These are phyloP conservation scores for Phylloscopus trochiloides DNA, from an alignment of 2,113 vertebrate species.

Conservation along the genomic window DNA sequence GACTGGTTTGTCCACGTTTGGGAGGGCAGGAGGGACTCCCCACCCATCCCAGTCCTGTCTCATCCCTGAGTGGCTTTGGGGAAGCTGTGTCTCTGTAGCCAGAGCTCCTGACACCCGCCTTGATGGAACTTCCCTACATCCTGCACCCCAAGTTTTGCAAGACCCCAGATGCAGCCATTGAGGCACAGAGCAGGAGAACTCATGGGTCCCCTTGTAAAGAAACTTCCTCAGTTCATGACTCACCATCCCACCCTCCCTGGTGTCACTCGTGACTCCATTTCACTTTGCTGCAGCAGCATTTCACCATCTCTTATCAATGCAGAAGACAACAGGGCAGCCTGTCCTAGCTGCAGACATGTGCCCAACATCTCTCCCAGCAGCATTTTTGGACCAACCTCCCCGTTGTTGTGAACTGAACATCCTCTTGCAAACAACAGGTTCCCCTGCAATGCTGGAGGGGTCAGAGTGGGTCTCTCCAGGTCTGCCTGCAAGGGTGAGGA, in stretches of 20 bases:
- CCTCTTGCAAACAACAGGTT: not conserved
- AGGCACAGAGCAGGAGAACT: not conserved
- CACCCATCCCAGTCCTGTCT: not conserved
- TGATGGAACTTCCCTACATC: not conserved
- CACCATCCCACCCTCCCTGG: not conserved
- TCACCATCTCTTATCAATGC: not conserved
- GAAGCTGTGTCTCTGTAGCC: not conserved
- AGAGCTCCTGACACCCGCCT: fast-evolving
- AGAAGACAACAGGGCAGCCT: not conserved
- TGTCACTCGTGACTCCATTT: not conserved
- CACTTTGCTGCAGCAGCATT: not conserved
- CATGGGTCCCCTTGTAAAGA: fast-evolving
- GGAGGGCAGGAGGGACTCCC: not conserved
- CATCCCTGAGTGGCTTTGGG: not conserved
- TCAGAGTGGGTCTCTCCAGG: not conserved
- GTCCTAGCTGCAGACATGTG: fast-evolving
- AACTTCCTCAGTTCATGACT: not conserved
- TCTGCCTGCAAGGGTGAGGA: not conserved
- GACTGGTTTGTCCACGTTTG: not conserved
- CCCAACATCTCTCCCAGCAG: not conserved
- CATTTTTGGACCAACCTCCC: not conserved
- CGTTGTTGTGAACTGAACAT: not conserved
- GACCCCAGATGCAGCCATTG: fast-evolving
- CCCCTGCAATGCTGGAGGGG: not conserved
- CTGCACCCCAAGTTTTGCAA: not conserved